A percentile compares a stretch with the other conserved stretches of the same genome.
Evolutionary conservation across 2,113 vertebrate genomes (phyloP).

Genomic region (Ramphastos sulfuratus): DNA sequence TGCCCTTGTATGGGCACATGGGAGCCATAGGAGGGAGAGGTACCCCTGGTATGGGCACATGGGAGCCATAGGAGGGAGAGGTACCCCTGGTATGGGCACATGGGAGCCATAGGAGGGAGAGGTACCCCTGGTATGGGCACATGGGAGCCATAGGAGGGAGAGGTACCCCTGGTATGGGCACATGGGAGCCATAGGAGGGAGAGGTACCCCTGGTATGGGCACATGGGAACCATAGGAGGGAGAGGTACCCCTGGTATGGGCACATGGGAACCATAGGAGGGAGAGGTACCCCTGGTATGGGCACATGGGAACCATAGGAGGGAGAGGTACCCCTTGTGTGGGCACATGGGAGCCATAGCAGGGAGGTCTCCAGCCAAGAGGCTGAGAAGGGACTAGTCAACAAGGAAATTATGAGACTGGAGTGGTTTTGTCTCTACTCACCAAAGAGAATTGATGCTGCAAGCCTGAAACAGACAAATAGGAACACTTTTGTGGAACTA

Average conservation of each 20-base stretch:
- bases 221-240: too few species aligned
- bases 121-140: too few species aligned
- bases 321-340: rapidly evolving
- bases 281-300: rapidly evolving
- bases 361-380: neutral
- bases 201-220: too few species aligned
- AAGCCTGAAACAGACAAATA: neutral
- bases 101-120: too few species aligned
- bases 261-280: neutral
- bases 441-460: neutral
- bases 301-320: neutral
- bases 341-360: neutral
- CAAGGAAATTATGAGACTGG: neutral
- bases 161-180: too few species aligned
- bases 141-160: too few species aligned
- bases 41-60: too few species aligned
- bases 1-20: too few species aligned
- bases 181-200: too few species aligned
- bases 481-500: neutral
- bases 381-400: rapidly evolving
- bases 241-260: rapidly evolving
- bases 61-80: too few species aligned
- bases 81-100: too few species aligned
- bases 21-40: too few species aligned
- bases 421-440: neutral